phyloP scores from a whole-genome alignment of 1,140 invertebrate genomes.

The Amyelois transitella region DNA sequence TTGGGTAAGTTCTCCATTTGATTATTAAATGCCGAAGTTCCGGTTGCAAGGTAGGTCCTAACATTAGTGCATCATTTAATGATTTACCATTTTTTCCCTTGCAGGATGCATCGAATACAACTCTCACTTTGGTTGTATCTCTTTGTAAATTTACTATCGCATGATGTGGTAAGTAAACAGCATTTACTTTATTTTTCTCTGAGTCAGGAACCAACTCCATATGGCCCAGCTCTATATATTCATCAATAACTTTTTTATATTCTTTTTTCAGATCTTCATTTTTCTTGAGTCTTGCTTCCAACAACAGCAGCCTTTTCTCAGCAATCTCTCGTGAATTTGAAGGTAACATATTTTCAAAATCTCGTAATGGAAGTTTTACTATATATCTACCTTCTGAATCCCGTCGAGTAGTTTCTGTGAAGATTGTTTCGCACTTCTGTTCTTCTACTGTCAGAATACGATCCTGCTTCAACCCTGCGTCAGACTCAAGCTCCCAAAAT shows the following conservation, averaged over 20 bases:
- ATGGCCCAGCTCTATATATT: too few relatives aligned
- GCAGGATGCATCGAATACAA: conserved; percentile 6
- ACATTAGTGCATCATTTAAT: neutral
- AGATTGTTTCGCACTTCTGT: conserved; percentile 19
- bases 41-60: conserved; percentile 2
- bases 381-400: conserved; percentile 18
- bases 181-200: too few relatives aligned
- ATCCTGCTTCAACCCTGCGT: conserved; percentile 3
- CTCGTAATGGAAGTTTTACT: conserved; percentile 21
- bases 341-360: conserved; percentile 8
- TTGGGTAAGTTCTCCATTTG: too few relatives aligned
- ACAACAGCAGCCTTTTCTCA: conserved; percentile 9
- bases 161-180: too few relatives aligned
- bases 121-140: too few relatives aligned
- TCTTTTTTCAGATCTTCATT: conserved; percentile 11
- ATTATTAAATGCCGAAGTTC: too few relatives aligned
- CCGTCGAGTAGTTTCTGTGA: conserved; percentile 14
- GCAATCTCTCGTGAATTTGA: conserved; percentile 17
- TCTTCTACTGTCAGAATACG: conserved; percentile 11
- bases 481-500: conserved; percentile 22
- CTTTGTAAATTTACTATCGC: too few relatives aligned
- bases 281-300: conserved; percentile 17
- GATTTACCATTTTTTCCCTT: neutral
- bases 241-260: conserved; percentile 20
- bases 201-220: too few relatives aligned